phyloP scores from a whole-genome alignment of 2,797 vertebrate species.

The Tolypeutes matacus region DNA sequence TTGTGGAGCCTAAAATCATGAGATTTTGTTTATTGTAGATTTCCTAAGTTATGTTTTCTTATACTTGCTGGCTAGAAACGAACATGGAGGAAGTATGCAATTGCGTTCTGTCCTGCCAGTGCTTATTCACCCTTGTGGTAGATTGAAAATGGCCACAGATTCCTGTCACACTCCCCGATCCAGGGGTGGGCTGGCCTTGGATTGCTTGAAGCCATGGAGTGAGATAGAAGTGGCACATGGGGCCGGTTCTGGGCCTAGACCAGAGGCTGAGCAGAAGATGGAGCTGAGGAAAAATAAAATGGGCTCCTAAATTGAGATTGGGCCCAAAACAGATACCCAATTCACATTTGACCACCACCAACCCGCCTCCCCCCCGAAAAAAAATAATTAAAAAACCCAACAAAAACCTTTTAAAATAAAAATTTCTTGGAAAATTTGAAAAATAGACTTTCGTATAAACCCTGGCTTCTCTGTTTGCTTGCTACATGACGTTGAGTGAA shows the following conservation, averaged over 20 bases:
- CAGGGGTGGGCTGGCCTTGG: not conserved
- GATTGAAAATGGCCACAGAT: not conserved
- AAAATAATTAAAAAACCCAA: not conserved
- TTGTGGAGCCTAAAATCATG: not conserved
- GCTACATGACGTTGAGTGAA: not conserved
- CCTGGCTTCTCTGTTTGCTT: not conserved
- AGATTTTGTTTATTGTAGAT: not conserved
- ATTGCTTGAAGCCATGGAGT: not conserved
- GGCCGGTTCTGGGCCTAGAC: not conserved
- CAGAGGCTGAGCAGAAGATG: not conserved
- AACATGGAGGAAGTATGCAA: not conserved
- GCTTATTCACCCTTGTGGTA: not conserved
- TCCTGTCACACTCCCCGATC: not conserved
- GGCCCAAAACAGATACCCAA: not conserved
- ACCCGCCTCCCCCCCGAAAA: not conserved
- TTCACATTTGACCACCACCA: not conserved
- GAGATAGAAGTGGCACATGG: too few species aligned
- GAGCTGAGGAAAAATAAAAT: too few species aligned
- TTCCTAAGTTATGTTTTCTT: not conserved
- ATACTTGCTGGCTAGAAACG: not conserved
- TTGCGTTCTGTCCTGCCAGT: not conserved
- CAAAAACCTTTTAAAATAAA: not conserved
- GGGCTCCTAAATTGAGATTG: too few species aligned
- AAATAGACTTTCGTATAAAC: not conserved
- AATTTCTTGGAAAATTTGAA: not conserved